Evolutionary conservation across 2,888 invertebrate species (phyloP), one percentile per base, ranked within the genome.

Genomic region (Mesorhabditis belari): DNA sequence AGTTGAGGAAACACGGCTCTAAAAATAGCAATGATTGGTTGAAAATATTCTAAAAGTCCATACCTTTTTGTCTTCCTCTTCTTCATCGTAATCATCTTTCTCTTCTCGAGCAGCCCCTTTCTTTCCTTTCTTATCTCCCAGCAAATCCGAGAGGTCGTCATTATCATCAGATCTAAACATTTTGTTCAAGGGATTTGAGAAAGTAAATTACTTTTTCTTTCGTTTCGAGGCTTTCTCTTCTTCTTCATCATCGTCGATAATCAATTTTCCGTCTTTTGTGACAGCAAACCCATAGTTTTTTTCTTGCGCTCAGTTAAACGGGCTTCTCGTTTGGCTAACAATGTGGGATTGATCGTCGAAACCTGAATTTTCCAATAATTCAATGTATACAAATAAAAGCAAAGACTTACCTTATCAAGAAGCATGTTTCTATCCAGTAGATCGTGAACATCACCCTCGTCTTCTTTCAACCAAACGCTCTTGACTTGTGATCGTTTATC

Each of bases 391-490:
- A n/a, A n/a, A n/a, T n/a, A n/a, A n/a, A n/a, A n/a, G n/a, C n/a
- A n/a, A n/a, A n/a, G n/a, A n/a, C n/a, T n/a, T 21, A 66, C 66
- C 63, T 72, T 70, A 49, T 69, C 64, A 53, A 70, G 65, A 66
- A 76, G 65, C 55, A 70, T 61, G 5, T 64, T 59, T 9, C 65
- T 65, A 61, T 75, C 76, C 23, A 75, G 70, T 55, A 75, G 65
- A 65, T 76, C 75, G 55, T 73, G 66, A 35, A 50, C 64, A 57
- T 72, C 71, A 17, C 74, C 75, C 24, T 62, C 64, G 49, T 74
- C 76, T 23, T 75, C 70, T 51, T 66, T 66, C 60, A 73, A 59
- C 73, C 75, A 73, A n/a, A 76, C 72, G 56, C 69, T 64, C 55
- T 67, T 62, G 29, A n/a, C n/a, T 25, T 55, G 29, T 21, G 55